These are phyloP conservation scores for Glyphotaelius pellucidus DNA, from an alignment of 2,888 invertebrate genomes.

Conservation along the genomic window DNA sequence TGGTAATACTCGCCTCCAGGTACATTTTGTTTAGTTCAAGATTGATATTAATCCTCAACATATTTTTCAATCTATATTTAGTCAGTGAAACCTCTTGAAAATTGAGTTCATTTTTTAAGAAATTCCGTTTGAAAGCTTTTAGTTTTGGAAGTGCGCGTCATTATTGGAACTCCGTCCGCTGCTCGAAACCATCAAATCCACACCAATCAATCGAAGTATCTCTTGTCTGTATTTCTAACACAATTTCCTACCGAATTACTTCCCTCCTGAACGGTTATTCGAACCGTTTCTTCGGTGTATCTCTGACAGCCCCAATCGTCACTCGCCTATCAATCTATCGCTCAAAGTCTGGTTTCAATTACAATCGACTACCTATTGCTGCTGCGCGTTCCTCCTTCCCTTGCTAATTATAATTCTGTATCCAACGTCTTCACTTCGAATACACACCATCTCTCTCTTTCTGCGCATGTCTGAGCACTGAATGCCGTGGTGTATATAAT, in stretches of 20 bases:
- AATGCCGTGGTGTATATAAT: background rate
- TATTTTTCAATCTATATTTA: no score
- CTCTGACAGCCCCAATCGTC: slow-evolving; percentile 40
- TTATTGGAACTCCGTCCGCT: background rate
- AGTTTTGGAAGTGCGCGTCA: background rate
- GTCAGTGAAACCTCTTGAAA: background rate
- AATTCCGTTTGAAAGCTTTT: background rate
- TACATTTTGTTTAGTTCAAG: no score
- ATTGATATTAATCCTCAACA: no score
- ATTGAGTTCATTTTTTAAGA: background rate
- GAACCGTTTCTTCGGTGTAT: slow-evolving; percentile 10
- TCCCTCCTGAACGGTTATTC: slow-evolving; percentile 43
- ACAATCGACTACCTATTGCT: slow-evolving; percentile 22
- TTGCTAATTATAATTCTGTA: background rate
- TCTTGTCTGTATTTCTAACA: slow-evolving; percentile 38
- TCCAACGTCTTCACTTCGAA: background rate
- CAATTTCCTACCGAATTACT: slow-evolving; percentile 32
- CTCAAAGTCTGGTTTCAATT: slow-evolving; percentile 48
- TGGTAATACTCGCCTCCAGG: no score
- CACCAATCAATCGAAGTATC: slow-evolving; percentile 34
- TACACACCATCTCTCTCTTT: background rate
- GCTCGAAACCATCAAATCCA: background rate
- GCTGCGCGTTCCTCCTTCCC: background rate
- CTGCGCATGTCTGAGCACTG: background rate
- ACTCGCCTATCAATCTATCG: slow-evolving; percentile 36